Base-by-base conservation (phyloP, 1,140 invertebrate genomes). In the Papilio xuthus region DNA sequence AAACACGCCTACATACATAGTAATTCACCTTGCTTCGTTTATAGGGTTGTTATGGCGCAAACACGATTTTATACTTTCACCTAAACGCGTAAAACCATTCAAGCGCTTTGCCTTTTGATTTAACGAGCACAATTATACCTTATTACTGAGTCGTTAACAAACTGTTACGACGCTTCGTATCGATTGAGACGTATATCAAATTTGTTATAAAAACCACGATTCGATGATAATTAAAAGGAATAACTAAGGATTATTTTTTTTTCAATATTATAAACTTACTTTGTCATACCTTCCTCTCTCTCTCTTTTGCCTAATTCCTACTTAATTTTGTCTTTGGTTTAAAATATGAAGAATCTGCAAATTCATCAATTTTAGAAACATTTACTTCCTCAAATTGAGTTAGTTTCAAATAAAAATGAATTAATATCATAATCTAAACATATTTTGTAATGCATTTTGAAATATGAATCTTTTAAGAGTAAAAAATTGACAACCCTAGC, bases 11-110 rank as follows among this genome's bases (percentile, higher is more conserved):
- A 86, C 89, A 88, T 82, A 83, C 87, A 87, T 86, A 89, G 88
- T 87, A 85, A 89, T 87, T 88, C 83, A 90, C 85, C 80, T 87
- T 85, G 87, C 81, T 88, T 90, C 86, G 88, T 90, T 86, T 88
- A 89, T 88, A 91, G 90, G 90, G 88, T 83, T 90, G 88, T 80
- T 80, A 73, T 73, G 71, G 42, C 81, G 76, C 78, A 81, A 86
- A 71, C 41, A 37, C 78, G 78, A 71, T 77, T 37, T 42, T 74
- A 83, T 80, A 86, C 83, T 87, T 86, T 87, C 84, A 83, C 85
- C 79, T 83, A 83, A 67, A 26, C 60, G 26, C 60, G 60, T 84
- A 84, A 81, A 84, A 71, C 60, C 73, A 26, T 79, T 78, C 81
- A 79, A 84, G 81, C 81, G 42, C 76, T 79, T 81, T 50, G 37